A percentile compares a stretch with the other conserved stretches of the same genome.
These are phyloP conservation scores for Lucinisca nassula DNA, from an alignment of 2,888 invertebrate genomes.

Conservation along the genomic window DNA sequence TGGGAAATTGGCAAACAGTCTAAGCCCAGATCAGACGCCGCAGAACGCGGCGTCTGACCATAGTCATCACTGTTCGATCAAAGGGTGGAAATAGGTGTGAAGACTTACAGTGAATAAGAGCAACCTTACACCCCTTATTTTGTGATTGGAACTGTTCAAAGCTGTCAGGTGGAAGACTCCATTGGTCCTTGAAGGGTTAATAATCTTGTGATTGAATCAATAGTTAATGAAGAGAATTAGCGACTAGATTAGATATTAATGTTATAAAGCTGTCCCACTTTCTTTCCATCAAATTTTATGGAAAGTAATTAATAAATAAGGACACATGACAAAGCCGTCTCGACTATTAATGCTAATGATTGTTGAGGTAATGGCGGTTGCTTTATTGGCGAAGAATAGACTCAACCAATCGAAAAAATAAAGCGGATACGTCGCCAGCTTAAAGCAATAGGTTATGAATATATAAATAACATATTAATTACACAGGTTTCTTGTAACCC, in stretches of 20 bases:
- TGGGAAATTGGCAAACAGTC: not conserved
- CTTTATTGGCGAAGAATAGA: not conserved
- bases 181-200: too few species aligned
- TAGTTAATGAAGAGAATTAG: not conserved
- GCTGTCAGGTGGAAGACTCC: too few species aligned
- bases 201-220: not conserved
- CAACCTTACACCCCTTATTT: too few species aligned
- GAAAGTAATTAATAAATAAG: constrained; percentile 10
- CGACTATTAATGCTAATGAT: not conserved
- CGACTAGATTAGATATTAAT: constrained; percentile 6
- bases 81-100: too few species aligned
- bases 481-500: not conserved
- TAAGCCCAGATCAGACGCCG: not conserved
- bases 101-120: too few species aligned
- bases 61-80: not conserved
- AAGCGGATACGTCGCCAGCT: not conserved
- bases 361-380: not conserved
- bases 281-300: not conserved
- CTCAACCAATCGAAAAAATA: not conserved
- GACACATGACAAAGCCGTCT: not conserved
- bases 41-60: not conserved
- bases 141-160: too few species aligned
- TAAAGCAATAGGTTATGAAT: not conserved
- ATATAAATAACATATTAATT: not conserved
- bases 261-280: not conserved